Conservation (phyloP, 2,888 invertebrate species). For the Hanleya hanleyi region DNA sequence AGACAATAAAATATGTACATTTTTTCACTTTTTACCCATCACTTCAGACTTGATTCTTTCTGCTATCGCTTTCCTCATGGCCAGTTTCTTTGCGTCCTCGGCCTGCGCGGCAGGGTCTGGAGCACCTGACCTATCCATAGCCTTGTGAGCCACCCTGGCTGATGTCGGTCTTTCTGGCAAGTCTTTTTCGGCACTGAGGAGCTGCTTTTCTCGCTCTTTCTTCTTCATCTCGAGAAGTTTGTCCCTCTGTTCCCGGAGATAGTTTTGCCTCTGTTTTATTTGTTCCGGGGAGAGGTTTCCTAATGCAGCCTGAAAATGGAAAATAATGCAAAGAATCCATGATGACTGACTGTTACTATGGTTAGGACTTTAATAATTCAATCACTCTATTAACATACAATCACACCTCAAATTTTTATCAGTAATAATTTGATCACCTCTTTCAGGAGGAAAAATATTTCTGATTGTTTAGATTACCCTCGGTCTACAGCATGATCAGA, state of each 20-base stretch:
- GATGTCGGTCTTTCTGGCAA: conserved; percentile 80
- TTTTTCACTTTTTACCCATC: conserved; percentile 78
- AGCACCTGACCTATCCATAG: conserved; percentile 76
- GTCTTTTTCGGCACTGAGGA: conserved; percentile 78
- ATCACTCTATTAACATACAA: no score
- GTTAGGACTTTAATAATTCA: no score
- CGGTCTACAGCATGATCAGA: no score
- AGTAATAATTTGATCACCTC: no score
- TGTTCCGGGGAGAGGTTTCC: conserved; percentile 65
- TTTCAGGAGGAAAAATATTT: no score
- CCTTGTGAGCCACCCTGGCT: conserved; percentile 83
- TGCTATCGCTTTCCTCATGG: conserved; percentile 87
- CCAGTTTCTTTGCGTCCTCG: conserved; percentile 79
- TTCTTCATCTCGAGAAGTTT: conserved; percentile 92
- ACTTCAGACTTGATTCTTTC: conserved; percentile 90
- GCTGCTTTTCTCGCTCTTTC: conserved; percentile 86
- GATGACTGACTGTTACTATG: background rate
- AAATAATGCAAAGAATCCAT: background rate
- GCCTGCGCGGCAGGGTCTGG: conserved; percentile 6
- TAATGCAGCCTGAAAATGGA: conserved; percentile 60
- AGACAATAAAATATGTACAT: no score
- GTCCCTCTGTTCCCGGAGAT: conserved; percentile 91
- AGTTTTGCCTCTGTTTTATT: conserved; percentile 80
- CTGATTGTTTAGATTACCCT: no score
- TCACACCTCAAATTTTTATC: no score